Base-by-base conservation (phyloP, 2,113 vertebrate species). In the Ploceus nigricollis region DNA sequence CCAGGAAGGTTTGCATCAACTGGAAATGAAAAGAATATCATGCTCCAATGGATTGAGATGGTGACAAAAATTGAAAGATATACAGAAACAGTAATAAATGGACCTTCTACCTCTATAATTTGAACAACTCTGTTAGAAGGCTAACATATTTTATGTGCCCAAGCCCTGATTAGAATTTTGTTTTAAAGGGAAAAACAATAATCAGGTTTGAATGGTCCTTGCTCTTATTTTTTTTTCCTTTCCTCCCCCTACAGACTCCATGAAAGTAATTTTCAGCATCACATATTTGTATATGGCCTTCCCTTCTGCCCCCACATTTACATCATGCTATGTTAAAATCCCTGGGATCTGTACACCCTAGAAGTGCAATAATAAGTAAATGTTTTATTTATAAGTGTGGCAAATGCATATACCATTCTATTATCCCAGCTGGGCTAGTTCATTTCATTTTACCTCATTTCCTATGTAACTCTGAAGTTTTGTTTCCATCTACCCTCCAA, bases 371-470 rank as follows among this genome's bases (percentile, higher is more conserved):
- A 94, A 73, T 65, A 81, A 80, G 58, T 66, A 56, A 40, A 47
- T 86, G 47, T 82, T 96, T 97, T 95, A 96, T 96, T 94, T 96
- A 78, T 82, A 92, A 93, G 51, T 14, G 14, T 71, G 33, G 66
- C 21, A 95, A 96, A 90, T 63, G 23, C 27, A 27, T 89, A 56
- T 45, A 84, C 63, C 69, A 25, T 81, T 87, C 56, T 90, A 94
- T 92, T 96, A 94, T 89, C 91, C 90, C 93, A 95, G 78, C 57
- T 92, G 44, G 60, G 23, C 35, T 71, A 54, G 51, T 70, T 93
- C 3, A 75, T 91, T 95, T 94, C 33, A 78, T 90, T 96, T 91
- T 69, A 82, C 73, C 45, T 84, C 16, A 27, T 77, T 97, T 95
- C 39, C 68, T 88, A 13, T 75, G 23, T 75, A 88, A 83, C 24